Base-by-base conservation (phyloP, 1,140 invertebrate genomes). In the Delia radicum region DNA sequence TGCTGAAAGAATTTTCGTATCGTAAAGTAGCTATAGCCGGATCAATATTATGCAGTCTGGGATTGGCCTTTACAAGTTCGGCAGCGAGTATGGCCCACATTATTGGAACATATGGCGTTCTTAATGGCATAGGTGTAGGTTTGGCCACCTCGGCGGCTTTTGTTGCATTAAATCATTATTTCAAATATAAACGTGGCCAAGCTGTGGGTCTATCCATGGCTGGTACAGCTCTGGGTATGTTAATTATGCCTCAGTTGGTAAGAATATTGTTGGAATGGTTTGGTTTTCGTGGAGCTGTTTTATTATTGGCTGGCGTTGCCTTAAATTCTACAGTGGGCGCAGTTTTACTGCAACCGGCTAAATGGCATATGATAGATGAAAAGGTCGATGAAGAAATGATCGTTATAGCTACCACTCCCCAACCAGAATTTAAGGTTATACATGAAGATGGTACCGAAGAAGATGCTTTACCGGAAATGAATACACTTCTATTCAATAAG, bases 171-270 rank as follows among this genome's bases (percentile, higher is more conserved):
- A 93, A 93, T 80, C 91, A 92, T 79, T 94, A 92, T 80, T 94
- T 94, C 78, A 87, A 90, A 24, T 90, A 93, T 81, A 91, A 91
- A 80, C 89, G 92, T 13, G 93, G 92, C 6, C 92, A 93, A 83
- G 93, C 93, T 0, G 91, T 94, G 2, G 93, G 93, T 0, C 85
- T 93, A 21, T 92, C 92, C 0, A 91, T 94, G 89, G 92, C 92
- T 4, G 93, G 93, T 0, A 93, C 92, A 0, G 92, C 92, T 2
- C 87, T 93, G 72, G 93, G 92, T 1, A 90, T 93, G 86, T 91
- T 94, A 89, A 85, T 93, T 7, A 91, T 94, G 89, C 93, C 93
- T 15, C 92, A 93, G 79, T 88, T 91, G 74, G 90, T 92, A 29
- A 87, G 89, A 46, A 78, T 92, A 0, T 81, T 92, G 21, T 84